Conservation (phyloP, 2,113 vertebrate genomes). For the Grus americana region DNA sequence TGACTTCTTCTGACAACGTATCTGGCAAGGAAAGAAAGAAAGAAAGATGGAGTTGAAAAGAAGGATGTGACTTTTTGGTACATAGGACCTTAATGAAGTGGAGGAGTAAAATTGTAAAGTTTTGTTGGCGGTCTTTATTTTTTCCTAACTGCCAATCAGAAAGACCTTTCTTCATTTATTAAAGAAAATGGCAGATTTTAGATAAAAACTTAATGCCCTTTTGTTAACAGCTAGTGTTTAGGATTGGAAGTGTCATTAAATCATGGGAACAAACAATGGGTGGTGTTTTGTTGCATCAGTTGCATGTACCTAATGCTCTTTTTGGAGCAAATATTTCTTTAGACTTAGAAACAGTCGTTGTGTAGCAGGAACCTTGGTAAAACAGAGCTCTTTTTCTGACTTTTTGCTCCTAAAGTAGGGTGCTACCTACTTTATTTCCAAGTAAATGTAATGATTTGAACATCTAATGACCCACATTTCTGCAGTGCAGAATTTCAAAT, state of each 20-base stretch:
- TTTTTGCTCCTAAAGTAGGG: neutral
- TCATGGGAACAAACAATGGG: neutral
- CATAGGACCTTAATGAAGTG: neutral
- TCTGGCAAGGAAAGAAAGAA: neutral
- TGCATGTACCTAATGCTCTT: neutral
- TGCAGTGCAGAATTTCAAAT: neutral
- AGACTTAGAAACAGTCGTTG: neutral
- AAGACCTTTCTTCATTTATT: neutral
- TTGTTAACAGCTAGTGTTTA: neutral
- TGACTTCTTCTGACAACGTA: neutral
- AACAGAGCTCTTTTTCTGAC: neutral
- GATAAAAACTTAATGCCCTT: neutral
- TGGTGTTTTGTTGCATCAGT: neutral
- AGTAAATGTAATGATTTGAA: neutral
- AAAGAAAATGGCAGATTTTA: neutral
- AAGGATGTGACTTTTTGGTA: neutral
- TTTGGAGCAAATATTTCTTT: neutral
- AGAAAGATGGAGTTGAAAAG: neutral
- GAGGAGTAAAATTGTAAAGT: neutral
- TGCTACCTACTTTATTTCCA: neutral
- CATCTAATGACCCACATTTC: neutral
- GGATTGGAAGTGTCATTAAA: neutral
- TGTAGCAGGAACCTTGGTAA: neutral
- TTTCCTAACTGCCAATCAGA: neutral
- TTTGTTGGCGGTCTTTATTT: neutral